These are phyloP conservation scores for Globia sparganii DNA, from an alignment of 2,888 invertebrate genomes.

Conservation along the genomic window DNA sequence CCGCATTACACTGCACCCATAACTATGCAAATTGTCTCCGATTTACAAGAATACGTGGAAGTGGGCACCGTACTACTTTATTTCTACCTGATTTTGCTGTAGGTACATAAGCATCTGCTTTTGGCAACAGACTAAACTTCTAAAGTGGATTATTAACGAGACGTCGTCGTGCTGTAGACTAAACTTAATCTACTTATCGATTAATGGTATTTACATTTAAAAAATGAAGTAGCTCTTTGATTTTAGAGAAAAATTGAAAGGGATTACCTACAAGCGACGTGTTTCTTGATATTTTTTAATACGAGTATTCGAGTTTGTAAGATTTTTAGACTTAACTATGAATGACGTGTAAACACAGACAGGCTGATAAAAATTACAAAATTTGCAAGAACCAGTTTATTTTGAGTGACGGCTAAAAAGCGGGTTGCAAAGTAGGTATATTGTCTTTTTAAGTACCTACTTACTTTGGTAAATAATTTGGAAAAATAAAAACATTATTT, in stretches of 20 bases:
- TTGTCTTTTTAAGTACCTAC: background rate
- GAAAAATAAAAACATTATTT: background rate
- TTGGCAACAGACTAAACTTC: slow-evolving; percentile 25
- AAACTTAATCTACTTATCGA: slow-evolving; percentile 19
- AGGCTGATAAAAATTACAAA: background rate
- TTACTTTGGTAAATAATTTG: background rate
- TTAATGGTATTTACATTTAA: slow-evolving; percentile 16
- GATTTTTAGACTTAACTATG: slow-evolving; percentile 1
- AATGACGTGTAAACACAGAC: slow-evolving; percentile 19
- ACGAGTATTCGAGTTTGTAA: background rate
- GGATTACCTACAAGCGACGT: background rate
- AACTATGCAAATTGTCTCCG: slow-evolving; percentile 41
- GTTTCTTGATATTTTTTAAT: background rate
- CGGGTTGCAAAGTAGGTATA: background rate
- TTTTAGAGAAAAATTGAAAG: background rate
- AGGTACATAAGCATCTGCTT: slow-evolving; percentile 12
- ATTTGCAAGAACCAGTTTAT: background rate
- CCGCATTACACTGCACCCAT: slow-evolving; percentile 34
- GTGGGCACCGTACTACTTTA: slow-evolving; percentile 10
- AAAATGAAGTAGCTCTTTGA: background rate
- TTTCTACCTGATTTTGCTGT: slow-evolving; percentile 20
- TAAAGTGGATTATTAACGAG: slow-evolving; percentile 21
- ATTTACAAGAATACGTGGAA: slow-evolving; percentile 29
- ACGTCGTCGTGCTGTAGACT: slow-evolving; percentile 17
- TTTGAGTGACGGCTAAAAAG: background rate